Base-by-base conservation (phyloP, 2,797 vertebrate species). In the Huso huso region DNA sequence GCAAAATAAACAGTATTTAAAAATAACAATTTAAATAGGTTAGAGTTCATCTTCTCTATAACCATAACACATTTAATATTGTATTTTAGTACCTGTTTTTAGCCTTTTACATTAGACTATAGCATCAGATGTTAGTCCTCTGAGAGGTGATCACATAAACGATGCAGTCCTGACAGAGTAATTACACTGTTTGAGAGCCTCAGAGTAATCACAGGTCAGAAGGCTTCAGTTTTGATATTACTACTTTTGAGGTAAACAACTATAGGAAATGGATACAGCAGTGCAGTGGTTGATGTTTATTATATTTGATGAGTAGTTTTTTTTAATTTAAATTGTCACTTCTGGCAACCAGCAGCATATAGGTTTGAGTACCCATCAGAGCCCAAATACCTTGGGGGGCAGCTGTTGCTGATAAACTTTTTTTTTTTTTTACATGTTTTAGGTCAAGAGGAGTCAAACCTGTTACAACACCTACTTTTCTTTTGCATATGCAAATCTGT, bases 321-420 rank as follows among this genome's bases (percentile, higher is more conserved):
- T n/a, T 90, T 94, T 89, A 91, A 93, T 94, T 94, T 83, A 87
- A 85, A 89, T 89, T 91, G 92, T 93, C 92, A 92, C 90, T 93
- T 89, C 86, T 89, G 87, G 88, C 82, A 85, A 89, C 90, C 80
- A 86, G 82, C 52, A 49, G 78, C 87, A 83, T 86, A 71, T 74
- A 86, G 82, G 89, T 90, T 85, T 78, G 86, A 90, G 89, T 91
- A 86, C 87, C 86, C 86, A 63, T 93, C 89, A 91, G 85, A 92
- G 87, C 82, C 76, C 81, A 79, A 83, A 72, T 92, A 88, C 91
- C 90, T 92, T 78, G 72, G 85, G 37, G 37, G 90, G 90, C 89
- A 93, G 93, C 88, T 94, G 90, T 92, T 93, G 87, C 83, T 89
- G 86, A 87, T 91, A 90, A 93, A 93, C 84, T 83, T 89, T 86